phyloP scores from a whole-genome alignment of 2,797 vertebrate species.

The Danio jaintianensis region DNA sequence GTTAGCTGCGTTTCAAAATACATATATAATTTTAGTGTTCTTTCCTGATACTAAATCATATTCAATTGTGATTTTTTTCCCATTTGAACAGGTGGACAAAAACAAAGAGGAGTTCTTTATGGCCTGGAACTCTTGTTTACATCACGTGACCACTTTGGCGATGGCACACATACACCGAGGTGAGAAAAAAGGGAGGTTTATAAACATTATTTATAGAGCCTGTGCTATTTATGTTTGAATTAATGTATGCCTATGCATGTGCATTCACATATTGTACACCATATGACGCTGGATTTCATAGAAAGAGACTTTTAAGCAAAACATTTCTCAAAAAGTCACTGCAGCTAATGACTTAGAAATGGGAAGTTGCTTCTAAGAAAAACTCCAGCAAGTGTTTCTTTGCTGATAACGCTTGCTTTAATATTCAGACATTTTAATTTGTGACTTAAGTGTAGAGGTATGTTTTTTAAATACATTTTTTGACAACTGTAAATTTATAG shows the following conservation, averaged over 20 bases:
- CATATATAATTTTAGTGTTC: too few species aligned
- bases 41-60: too few species aligned
- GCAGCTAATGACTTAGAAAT: not conserved
- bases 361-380: conserved; percentile 12
- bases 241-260: not conserved
- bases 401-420: not conserved
- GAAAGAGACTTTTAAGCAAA: not conserved
- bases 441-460: not conserved
- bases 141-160: conserved; percentile 68
- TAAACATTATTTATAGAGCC: not conserved
- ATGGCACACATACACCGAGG: conserved; percentile 73
- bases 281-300: not conserved
- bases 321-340: not conserved
- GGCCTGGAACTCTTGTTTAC: conserved; percentile 73
- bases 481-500: not conserved
- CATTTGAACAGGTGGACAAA: conserved; percentile 63
- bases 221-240: not conserved
- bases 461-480: not conserved
- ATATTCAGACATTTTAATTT: not conserved
- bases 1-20: too few species aligned
- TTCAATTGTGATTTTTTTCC: not conserved
- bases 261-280: too few species aligned
- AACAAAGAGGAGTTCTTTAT: conserved; percentile 69
- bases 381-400: not conserved
- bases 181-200: conserved; percentile 47